These are phyloP conservation scores for Lymantria dispar DNA, from an alignment of 2,888 invertebrate genomes.

Conservation along the genomic window DNA sequence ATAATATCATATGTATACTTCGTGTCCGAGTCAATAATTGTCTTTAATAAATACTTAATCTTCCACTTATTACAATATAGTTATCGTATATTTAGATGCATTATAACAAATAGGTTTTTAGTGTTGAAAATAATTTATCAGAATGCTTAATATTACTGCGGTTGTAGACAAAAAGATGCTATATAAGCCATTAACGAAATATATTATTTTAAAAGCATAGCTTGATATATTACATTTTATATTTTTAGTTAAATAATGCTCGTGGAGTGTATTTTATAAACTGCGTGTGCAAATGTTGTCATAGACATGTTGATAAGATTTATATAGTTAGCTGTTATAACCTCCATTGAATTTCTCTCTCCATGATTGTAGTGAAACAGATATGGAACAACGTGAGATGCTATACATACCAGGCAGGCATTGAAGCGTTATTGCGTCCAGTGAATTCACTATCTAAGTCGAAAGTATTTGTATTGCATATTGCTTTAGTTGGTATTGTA, in stretches of 20 bases:
- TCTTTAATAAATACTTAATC: constrained; percentile 28
- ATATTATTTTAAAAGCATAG: constrained; percentile 37
- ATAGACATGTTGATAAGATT: constrained; percentile 35
- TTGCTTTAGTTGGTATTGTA: background rate
- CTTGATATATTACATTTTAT: constrained; percentile 28
- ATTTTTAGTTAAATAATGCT: constrained; percentile 31
- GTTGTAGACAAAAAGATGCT: constrained; percentile 23
- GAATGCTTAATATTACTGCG: constrained; percentile 21
- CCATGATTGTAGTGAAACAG: too few relatives aligned
- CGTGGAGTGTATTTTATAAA: constrained; percentile 27
- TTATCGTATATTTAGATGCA: constrained; percentile 19
- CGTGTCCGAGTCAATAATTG: background rate
- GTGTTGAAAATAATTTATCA: constrained; percentile 24
- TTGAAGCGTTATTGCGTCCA: constrained; percentile 2
- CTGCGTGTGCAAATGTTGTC: constrained; percentile 28
- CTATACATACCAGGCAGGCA: constrained; percentile 21
- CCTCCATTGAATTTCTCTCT: constrained; percentile 10
- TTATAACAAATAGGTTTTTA: constrained; percentile 29
- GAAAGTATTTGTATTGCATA: constrained; percentile 2
- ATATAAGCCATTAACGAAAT: constrained; percentile 33
- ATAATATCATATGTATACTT: constrained; percentile 1
- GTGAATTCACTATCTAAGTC: background rate
- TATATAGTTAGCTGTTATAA: constrained; percentile 18
- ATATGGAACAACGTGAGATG: too few relatives aligned
- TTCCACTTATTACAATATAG: constrained; percentile 33